Evolutionary conservation across 2,888 invertebrate genomes (phyloP), one percentile per base, ranked within the genome.

Genomic region (Liposcelis brunnea): DNA sequence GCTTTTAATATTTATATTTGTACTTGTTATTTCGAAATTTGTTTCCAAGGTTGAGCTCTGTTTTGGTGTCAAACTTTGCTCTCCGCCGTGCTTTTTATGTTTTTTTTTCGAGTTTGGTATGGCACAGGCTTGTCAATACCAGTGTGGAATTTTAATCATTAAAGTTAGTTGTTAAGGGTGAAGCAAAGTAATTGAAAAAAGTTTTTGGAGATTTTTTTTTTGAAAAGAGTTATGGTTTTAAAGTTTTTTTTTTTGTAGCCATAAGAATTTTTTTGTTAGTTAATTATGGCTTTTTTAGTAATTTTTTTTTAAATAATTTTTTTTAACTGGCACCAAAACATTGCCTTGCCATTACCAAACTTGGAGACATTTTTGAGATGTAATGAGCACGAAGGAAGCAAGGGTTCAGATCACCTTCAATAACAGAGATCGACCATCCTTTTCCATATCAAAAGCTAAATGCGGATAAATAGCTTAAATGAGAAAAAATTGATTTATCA

Each of bases 341-440:
- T 68, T 71, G 70, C 74, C 71, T 65, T 69, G 72, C 74, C 71
- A 72, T 70, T 71, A 35, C 74, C 75, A 75, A 70, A 76, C 76
- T 77, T 75, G 74, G 72, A 73, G 71, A 71, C 61, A 62, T 52
- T 51, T 61, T 65, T 63, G 63, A 62, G 72, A 71, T 64, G 68
- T 72, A 72, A 68, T 67, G 50, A 50, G 50, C 50, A 50, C 48
- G 50, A 43, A 47, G 46, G 43, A 43, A 36, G 43, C 37, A 16
- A 16, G 14, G 35, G 35, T 14, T 14, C 16, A 35, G 35, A 35
- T 14, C 35, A 14, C 52, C 51, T 49, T 49, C 49, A n/a, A 50
- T 49, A 49, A 47, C 34, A 36, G 53, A 52, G 53, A 26, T 26
- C 26, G 26, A 26, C 26, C 26, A 26, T 26, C 26, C 26, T 26